Evolutionary conservation across 2,797 vertebrate genomes (phyloP), one percentile per base, ranked within the genome.

Genomic region (Heterohyrax brucei): DNA sequence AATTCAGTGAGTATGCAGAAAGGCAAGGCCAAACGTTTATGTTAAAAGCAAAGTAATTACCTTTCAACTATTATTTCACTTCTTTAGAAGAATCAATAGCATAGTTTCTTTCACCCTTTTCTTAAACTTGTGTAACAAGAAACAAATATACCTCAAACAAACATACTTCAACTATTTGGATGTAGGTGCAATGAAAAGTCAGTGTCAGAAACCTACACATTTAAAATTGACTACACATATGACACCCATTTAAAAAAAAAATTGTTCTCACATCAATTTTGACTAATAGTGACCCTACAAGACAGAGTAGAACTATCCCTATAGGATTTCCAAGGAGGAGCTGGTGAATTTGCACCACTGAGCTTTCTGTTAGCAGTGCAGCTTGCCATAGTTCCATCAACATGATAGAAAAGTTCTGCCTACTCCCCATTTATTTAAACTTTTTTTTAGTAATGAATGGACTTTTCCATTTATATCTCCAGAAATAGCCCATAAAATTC

Each of bases 1-100:
- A 48, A 39, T 77, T 88, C 18, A 89, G 10, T 28, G 76, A 56
- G 1, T 75, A 70, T 2, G 1, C 56, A 78, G n/a, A 86, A n/a
- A 70, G 2, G 68, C 56, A 94, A 95, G 82, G 30, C 50, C 28
- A 66, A 82, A n/a, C 82, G 92, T 84, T 68, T 50, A 81, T 56
- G 44, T 72, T 61, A 80, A 86, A n/a, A 13, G 18, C 26, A 80
- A 56, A 50, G 19, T 48, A 61, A 72, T 75, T 56, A 21, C 30
- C 12, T 82, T 48, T 93, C 53, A 92, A 79, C 86, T 22, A 18
- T 2, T 16, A 87, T 73, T 92, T 85, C 4, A 16, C 21, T 56
- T 70, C 22, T 46, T 44, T 87, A 33, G 26, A 92, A 53, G 7
- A 62, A 73, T 21, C 56, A 2, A 12, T n/a, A 48, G 4, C 73